Conservation (phyloP, 2,888 invertebrate species). For the Lochmaea capreae region DNA sequence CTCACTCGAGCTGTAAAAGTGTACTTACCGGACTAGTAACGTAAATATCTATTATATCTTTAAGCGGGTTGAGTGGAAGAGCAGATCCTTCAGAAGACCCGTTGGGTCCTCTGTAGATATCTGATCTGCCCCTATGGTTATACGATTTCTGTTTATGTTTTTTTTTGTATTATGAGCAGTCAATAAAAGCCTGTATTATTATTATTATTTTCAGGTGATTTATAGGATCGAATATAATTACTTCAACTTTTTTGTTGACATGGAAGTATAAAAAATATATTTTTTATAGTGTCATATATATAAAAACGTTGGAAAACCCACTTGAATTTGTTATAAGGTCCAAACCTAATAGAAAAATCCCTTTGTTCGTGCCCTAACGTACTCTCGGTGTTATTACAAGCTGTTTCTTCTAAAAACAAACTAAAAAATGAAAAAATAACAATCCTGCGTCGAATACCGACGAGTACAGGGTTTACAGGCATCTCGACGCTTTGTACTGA, state of each 20-base stretch:
- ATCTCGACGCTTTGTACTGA: slow-evolving; percentile 43
- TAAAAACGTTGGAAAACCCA: slow-evolving; percentile 43
- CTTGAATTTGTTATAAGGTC: slow-evolving; percentile 41
- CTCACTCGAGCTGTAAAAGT: too few relatives aligned
- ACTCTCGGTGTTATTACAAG: slow-evolving; percentile 54
- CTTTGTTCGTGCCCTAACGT: slow-evolving; percentile 45
- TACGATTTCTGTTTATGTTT: too few relatives aligned
- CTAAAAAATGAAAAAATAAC: slow-evolving; percentile 65
- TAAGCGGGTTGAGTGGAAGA: too few relatives aligned
- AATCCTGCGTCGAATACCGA: slow-evolving; percentile 53
- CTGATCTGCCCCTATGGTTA: too few relatives aligned
- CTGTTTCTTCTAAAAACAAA: slow-evolving; percentile 63
- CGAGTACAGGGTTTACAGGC: slow-evolving; percentile 45
- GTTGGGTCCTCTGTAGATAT: too few relatives aligned
- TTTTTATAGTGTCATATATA: slow-evolving; percentile 8
- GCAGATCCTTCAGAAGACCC: too few relatives aligned
- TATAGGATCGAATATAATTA: too few relatives aligned
- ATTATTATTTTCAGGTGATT: too few relatives aligned
- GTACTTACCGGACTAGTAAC: too few relatives aligned
- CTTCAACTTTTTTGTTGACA: background rate
- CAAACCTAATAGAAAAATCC: slow-evolving; percentile 37
- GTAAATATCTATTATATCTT: too few relatives aligned
- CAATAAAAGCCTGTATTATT: too few relatives aligned
- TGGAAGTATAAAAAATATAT: slow-evolving; percentile 20
- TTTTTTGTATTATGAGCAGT: too few relatives aligned